These are phyloP conservation scores for Xanthia togata DNA, from an alignment of 2,888 invertebrate genomes.

Conservation along the genomic window DNA sequence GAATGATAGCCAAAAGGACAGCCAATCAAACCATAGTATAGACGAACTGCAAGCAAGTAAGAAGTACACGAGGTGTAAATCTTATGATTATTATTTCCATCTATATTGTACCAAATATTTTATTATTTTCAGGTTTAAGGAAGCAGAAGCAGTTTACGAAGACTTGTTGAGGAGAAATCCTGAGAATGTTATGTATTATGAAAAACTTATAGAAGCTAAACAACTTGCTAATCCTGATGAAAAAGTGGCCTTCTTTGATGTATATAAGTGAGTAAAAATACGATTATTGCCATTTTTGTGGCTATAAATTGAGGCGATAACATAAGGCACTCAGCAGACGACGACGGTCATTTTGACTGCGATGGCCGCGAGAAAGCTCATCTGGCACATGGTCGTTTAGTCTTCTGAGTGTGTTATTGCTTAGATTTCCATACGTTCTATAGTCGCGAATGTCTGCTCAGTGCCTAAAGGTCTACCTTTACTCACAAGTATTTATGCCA, in stretches of 20 bases:
- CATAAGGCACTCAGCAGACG: background rate
- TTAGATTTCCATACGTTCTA: too few species aligned
- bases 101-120: background rate
- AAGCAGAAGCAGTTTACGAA: slow-evolving; percentile 95
- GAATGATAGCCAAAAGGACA: background rate
- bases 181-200: slow-evolving; percentile 98
- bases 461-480: background rate
- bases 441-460: too few species aligned
- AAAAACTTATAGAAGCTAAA: slow-evolving; percentile 96
- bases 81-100: background rate
- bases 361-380: too few species aligned
- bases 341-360: too few species aligned
- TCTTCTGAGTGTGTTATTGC: too few species aligned
- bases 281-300: background rate
- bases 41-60: background rate
- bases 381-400: too few species aligned
- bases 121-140: slow-evolving; percentile 90
- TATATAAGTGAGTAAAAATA: slow-evolving; percentile 90
- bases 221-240: slow-evolving; percentile 93
- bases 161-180: slow-evolving; percentile 97
- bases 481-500: background rate
- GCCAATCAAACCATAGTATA: too few species aligned
- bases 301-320: background rate
- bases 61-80: background rate
- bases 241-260: slow-evolving; percentile 95